These are phyloP conservation scores for Cosmia pyralina DNA, from an alignment of 2,888 invertebrate species.

Conservation along the genomic window DNA sequence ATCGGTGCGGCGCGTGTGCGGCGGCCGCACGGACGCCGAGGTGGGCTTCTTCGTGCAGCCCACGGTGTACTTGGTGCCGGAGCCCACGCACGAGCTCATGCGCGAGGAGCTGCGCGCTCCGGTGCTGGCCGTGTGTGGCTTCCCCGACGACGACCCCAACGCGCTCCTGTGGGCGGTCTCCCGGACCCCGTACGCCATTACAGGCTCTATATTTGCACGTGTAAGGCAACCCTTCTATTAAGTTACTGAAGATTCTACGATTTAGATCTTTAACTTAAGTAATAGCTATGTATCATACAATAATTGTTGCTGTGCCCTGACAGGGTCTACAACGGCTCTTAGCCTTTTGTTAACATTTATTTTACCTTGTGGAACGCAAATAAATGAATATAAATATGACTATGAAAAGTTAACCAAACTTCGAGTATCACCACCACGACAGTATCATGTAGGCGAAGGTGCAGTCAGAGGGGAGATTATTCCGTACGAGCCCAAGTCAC, in stretches of 20 bases:
- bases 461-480: too few species aligned
- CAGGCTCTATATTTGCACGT: slow-evolving; percentile 90
- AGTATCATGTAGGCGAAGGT: neutral
- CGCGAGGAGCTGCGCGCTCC: slow-evolving; percentile 98
- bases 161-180: slow-evolving; percentile 92
- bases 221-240: slow-evolving; percentile 92
- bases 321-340: too few species aligned
- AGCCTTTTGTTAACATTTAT: too few species aligned
- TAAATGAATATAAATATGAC: too few species aligned
- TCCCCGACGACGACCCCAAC: slow-evolving; percentile 91
- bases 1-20: slow-evolving; percentile 90
- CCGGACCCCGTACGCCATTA: slow-evolving; percentile 93
- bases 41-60: slow-evolving; percentile 96
- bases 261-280: too few species aligned
- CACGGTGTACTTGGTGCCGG: slow-evolving; percentile 94
- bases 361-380: too few species aligned
- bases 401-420: neutral
- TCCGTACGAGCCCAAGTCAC: neutral
- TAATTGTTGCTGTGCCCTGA: too few species aligned
- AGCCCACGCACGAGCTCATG: slow-evolving; percentile 95
- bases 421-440: neutral
- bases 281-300: too few species aligned
- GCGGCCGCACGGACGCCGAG: slow-evolving; percentile 94
- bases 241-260: too few species aligned
- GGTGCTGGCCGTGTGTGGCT: slow-evolving; percentile 94